These are phyloP conservation scores for Tenthredo mesomela DNA, from an alignment of 2,888 invertebrate species.

Conservation along the genomic window DNA sequence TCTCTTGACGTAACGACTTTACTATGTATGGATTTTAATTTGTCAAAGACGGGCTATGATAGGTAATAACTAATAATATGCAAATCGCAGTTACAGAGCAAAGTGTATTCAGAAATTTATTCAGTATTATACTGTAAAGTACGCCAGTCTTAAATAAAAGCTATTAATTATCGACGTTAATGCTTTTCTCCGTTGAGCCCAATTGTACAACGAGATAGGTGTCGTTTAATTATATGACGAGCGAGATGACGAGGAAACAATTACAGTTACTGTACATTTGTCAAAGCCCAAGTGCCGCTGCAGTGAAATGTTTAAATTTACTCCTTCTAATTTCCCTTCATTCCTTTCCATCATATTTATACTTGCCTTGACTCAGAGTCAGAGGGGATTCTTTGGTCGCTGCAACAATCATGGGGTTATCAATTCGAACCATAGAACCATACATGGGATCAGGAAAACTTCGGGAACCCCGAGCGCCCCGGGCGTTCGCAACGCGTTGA, in stretches of 20 bases:
- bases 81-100: slow-evolving; percentile 16
- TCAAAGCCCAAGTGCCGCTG: not conserved
- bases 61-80: slow-evolving; percentile 36
- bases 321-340: not conserved
- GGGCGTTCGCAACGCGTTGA: slow-evolving; percentile 15
- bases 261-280: not conserved
- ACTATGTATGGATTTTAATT: slow-evolving; percentile 36
- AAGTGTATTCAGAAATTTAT: slow-evolving; percentile 28
- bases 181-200: not conserved
- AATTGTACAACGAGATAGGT: slow-evolving; percentile 21
- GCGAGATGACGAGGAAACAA: not conserved
- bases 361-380: not conserved
- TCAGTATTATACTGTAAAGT: slow-evolving; percentile 20
- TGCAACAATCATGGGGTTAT: slow-evolving; percentile 35
- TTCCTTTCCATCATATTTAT: not conserved
- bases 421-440: slow-evolving; percentile 45
- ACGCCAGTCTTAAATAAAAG: slow-evolving; percentile 1
- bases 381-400: not conserved
- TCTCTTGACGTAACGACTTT: slow-evolving; percentile 2
- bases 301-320: not conserved
- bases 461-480: slow-evolving; percentile 14
- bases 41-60: slow-evolving; percentile 9
- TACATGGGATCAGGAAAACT: slow-evolving; percentile 38
- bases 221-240: not conserved
- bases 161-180: slow-evolving; percentile 33